Evolutionary conservation across 2,888 invertebrate genomes (phyloP), one percentile per base, ranked within the genome.

Genomic region (Bedellia somnulentella): DNA sequence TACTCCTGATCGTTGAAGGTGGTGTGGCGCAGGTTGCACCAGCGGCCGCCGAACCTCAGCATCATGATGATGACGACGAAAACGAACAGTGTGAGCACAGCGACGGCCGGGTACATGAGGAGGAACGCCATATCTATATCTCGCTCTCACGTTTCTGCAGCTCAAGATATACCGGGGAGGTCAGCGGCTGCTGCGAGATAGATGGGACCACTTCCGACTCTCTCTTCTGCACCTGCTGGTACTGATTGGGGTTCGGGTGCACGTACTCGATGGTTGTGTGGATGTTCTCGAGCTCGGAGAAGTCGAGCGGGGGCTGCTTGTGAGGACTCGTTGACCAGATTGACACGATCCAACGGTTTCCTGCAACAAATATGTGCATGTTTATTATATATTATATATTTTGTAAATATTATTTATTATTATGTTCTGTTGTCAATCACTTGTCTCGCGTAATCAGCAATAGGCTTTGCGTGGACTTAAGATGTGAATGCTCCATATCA

Each of bases 251-350:
- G 37, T 44, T 57, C 10, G 51, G 57, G 26, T 56, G 60, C 11
- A 51, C 47, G 47, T 53, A 62, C 31, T 57, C 76, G 2, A 62
- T 44, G 6, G 51, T 44, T 21, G 55, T 44, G 31, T 49, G 47
- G 16, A 57, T 71, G 44, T 68, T 75, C 44, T 86, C 81, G 0
- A 92, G 60, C 55, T 91, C 91, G 0, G 85, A 83, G 30, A 87
- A 80, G 55, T 92, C 91, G 3, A 91, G 58, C 1, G 93, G 85
- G 3, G 89, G 87, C 52, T 89, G 89, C 40, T 87, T 85, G 53
- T 89, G 86, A 0, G 92, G 91, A 4, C 89, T 86, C 21, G 87
- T 79, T 2, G 90, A 86, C 89, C 89, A 93, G 54, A 93, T 77
- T 2, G 91, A 86, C 11, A 88, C 82, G 35, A 92, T 67, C 88